These are phyloP conservation scores for Tanaodytes sp. DNA, from an alignment of 2,888 invertebrate genomes.

Conservation along the genomic window DNA sequence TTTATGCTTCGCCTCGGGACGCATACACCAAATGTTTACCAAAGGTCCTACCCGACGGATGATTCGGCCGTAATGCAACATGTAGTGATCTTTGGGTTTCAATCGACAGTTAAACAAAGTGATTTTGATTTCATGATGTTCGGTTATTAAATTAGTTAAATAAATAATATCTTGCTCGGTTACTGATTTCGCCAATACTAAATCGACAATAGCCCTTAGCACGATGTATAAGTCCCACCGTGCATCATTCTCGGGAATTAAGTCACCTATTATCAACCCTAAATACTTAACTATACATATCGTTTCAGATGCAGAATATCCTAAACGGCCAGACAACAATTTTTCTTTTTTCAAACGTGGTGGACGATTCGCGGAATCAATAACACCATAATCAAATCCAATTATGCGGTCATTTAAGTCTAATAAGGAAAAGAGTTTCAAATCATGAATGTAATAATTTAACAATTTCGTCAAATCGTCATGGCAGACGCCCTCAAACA, in stretches of 20 bases:
- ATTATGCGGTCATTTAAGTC: too few relatives aligned
- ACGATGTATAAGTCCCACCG: conserved; percentile 5
- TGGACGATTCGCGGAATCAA: too few relatives aligned
- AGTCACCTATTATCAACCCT: conserved; percentile 15
- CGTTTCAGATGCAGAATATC: conserved; percentile 14
- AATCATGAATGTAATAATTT: too few relatives aligned
- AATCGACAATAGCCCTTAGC: conserved; percentile 8
- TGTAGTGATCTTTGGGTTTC: conserved; percentile 15
- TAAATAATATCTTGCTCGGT: not conserved
- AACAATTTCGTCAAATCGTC: too few relatives aligned
- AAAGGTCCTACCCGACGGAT: conserved; percentile 15
- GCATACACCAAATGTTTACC: conserved; percentile 22
- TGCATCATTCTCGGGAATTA: not conserved
- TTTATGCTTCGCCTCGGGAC: conserved; percentile 24
- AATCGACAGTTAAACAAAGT: not conserved
- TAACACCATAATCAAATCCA: too few relatives aligned
- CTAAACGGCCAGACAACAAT: too few relatives aligned
- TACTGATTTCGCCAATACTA: conserved; percentile 1
- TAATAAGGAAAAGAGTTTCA: too few relatives aligned
- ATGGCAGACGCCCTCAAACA: too few relatives aligned
- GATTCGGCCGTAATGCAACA: conserved; percentile 21
- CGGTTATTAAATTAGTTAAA: conserved; percentile 7
- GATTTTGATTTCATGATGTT: conserved; percentile 19
- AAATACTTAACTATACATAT: conserved; percentile 14
- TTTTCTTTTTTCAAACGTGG: too few relatives aligned